These are phyloP conservation scores for Apocheima hispidaria DNA, from an alignment of 2,888 invertebrate species.

Conservation along the genomic window DNA sequence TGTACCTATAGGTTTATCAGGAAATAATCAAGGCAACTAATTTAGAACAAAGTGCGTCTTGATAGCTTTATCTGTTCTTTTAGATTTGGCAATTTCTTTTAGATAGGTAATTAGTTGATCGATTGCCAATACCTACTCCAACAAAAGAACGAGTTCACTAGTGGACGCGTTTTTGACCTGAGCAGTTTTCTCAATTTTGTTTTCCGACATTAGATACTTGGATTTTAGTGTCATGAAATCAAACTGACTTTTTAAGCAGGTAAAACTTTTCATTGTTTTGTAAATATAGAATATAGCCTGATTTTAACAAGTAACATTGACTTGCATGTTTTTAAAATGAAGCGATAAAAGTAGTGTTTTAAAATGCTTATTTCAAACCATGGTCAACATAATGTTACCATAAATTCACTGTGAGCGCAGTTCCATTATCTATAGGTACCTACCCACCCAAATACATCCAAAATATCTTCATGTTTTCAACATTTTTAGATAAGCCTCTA, in stretches of 20 bases:
- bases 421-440: constrained; percentile 15
- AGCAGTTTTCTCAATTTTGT: constrained; percentile 4
- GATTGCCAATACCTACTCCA: constrained; percentile 12
- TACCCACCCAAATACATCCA: constrained; percentile 16
- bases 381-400: constrained; percentile 5
- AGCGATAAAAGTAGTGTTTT: neutral
- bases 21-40: constrained; percentile 11
- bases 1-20: constrained; percentile 1
- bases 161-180: neutral
- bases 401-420: constrained; percentile 10
- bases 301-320: neutral
- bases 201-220: neutral
- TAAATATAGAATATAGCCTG: neutral
- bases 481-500: constrained; percentile 30
- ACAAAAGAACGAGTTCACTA: constrained; percentile 8
- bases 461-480: constrained; percentile 27
- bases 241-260: neutral
- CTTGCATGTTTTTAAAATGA: neutral
- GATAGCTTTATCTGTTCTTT: constrained; percentile 10
- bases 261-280: neutral
- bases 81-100: no score
- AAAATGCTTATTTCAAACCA: neutral
- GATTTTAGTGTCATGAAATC: neutral
- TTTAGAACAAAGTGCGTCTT: constrained; percentile 6
- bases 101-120: constrained; percentile 5